A percentile compares a stretch with the other conserved stretches of the same genome.
These are phyloP conservation scores for Eidolon dupreanum DNA, from an alignment of 2,797 vertebrate genomes.

Conservation along the genomic window DNA sequence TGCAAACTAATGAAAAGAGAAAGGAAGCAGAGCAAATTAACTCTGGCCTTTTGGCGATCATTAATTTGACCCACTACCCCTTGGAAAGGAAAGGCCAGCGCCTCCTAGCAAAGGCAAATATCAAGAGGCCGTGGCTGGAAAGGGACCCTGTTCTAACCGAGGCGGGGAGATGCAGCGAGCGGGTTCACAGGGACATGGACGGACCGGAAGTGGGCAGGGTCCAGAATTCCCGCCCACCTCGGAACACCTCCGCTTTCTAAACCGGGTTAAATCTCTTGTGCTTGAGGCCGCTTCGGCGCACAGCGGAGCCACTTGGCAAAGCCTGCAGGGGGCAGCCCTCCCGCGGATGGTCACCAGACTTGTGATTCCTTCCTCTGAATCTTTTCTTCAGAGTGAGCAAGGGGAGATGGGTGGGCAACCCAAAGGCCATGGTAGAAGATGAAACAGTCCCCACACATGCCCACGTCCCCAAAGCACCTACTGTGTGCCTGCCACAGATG, in stretches of 20 bases:
- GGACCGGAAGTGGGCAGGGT: rapidly evolving
- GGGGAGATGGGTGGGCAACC: rapidly evolving
- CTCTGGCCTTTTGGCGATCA: slow-evolving; percentile 62
- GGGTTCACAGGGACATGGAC: rapidly evolving
- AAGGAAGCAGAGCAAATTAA: slow-evolving; percentile 43
- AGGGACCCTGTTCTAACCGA: background rate
- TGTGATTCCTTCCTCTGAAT: too few species aligned
- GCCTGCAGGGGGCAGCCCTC: background rate
- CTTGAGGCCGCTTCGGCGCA: too few species aligned
- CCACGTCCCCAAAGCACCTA: rapidly evolving
- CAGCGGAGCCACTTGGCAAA: too few species aligned
- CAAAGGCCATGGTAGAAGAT: rapidly evolving
- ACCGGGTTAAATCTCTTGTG: background rate
- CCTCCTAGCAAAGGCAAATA: slow-evolving; percentile 52
- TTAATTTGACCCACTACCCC: slow-evolving; percentile 60
- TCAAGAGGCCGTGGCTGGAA: slow-evolving; percentile 15
- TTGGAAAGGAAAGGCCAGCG: slow-evolving; percentile 66
- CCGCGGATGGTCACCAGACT: too few species aligned
- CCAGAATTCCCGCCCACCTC: rapidly evolving
- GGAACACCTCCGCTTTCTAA: too few species aligned
- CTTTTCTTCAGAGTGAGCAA: background rate
- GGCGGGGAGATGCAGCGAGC: background rate
- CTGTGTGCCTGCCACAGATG: rapidly evolving
- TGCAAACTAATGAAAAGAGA: slow-evolving; percentile 58
- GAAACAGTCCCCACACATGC: rapidly evolving